Base-by-base conservation (phyloP, 92 coral and sea anemone genomes). In the Virgularia gustaviana region DNA sequence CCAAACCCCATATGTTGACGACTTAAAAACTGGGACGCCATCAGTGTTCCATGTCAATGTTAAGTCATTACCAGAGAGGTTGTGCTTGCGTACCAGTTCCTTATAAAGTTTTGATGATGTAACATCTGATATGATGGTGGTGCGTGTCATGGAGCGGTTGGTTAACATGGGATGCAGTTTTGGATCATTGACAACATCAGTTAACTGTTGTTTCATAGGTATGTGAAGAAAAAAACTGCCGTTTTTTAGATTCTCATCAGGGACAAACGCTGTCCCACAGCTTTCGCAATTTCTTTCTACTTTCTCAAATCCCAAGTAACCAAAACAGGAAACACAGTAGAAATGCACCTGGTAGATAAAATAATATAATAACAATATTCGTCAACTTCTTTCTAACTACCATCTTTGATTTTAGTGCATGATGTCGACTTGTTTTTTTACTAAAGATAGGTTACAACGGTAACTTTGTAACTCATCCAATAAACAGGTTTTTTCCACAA, bases 11-110 rank as follows among this genome's bases (percentile, higher is more conserved):
- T 47, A 47, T 25, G 22, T 5, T 15, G 55, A 11, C 28, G 31
- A 52, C 58, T 52, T 52, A 15, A 52, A 52, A 6, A 52, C 58
- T 22, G 58, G 58, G 28, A 52, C 58, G 28, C 30, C 58, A 52
- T 52, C 58, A 3, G 58, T 52, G 58, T 52, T 52, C 58, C 58
- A 52, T 4, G 31, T 52, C 28, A 52, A 9, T 52, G 58, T 52
- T 9, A 39, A 8, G 28, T 52, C 55, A 52, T 22, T 52, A 11
- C 58, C 31, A 22, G 58, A 52, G 22, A 52, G 30, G 58, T 52
- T 52, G 58, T 52, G 58, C 28, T 52, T 52, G 10, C 31, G 3
- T 52, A 52, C 30, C 58, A 52, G 58, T 15, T 52, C 30, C 58
- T 52, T 52, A 52, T 22, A 52, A 6, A 52, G 31, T 15, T 3